Evolutionary conservation across 2,888 invertebrate species (phyloP), one percentile per base, ranked within the genome.

Genomic region (Tetramorium bicarinatum): DNA sequence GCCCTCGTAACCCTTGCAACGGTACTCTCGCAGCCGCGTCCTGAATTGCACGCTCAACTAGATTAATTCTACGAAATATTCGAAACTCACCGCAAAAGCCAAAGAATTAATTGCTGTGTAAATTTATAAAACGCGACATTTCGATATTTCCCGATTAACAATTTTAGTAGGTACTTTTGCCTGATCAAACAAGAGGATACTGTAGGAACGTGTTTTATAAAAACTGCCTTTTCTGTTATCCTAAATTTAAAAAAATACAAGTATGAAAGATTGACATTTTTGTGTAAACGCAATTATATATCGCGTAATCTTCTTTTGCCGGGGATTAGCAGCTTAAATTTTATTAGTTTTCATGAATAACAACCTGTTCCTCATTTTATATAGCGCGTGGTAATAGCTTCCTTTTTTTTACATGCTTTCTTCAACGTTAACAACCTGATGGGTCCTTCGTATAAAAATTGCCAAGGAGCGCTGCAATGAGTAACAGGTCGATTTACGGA

Each of bases 11-110:
- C 52, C 49, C 52, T 61, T 67, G 66, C 74, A 81, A 21, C 11
- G 49, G 41, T 56, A 47, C 52, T 64, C 81, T 72, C 75, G 34
- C 62, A 21, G n/a, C 15, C n/a, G 38, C 41, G 34, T 64, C 52
- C 62, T 49, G 44, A 41, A 41, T 52, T 47, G 52, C 64, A 41
- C 54, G 18, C 41, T 52, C 47, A 79, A 83, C 18, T 56, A 79
- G 72, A 71, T 87, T 62, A 87, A 89, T 87, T 87, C 44, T 38
- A 71, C 52, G 83, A 86, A 82, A 86, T 86, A 86, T 76, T 83
- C 80, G 82, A 82, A 87, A 87, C 83, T 84, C 86, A 69, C 82
- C 38, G 29, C 38, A 80, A 72, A 79, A 74, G 56, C 79, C 75
- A 66, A 47, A 21, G 38, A 25, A 21, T 80, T 80, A 59, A 71